Evolutionary conservation across 2,888 invertebrate genomes (phyloP).

Genomic region (Operophtera brumata): DNA sequence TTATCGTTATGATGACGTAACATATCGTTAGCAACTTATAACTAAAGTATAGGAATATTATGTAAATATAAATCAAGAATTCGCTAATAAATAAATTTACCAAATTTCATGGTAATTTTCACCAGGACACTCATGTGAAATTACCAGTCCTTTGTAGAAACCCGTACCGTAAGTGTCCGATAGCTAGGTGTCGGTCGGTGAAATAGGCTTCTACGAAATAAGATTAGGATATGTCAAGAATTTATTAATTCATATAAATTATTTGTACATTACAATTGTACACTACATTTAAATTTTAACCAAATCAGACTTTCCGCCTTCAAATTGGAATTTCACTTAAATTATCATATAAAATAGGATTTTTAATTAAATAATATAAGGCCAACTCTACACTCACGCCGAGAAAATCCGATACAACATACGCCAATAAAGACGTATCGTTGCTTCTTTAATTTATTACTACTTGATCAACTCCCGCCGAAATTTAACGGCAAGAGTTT

Average conservation of each 20-base stretch:
- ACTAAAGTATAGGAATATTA: background rate
- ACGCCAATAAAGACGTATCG: no score
- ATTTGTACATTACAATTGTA: background rate
- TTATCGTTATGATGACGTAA: no score
- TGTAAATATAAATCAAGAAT: background rate
- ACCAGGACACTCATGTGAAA: no score
- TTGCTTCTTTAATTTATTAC: no score
- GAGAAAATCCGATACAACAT: no score
- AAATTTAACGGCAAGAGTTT: background rate
- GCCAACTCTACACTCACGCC: background rate
- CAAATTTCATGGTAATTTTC: no score
- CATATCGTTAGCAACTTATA: background rate
- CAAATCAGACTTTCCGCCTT: background rate
- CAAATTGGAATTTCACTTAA: background rate
- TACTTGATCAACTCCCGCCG: no score
- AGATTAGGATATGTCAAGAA: slow-evolving; percentile 24
- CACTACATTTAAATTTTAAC: background rate
- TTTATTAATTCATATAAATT: slow-evolving; percentile 8
- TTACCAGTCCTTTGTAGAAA: no score
- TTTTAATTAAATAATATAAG: background rate
- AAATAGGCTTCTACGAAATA: slow-evolving; percentile 13
- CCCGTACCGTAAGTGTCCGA: no score
- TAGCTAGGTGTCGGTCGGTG: no score
- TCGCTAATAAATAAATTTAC: background rate
- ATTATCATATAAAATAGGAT: background rate